Evolutionary conservation across 2,113 vertebrate genomes (phyloP).

Genomic region (Benitochromis conjunctus): DNA sequence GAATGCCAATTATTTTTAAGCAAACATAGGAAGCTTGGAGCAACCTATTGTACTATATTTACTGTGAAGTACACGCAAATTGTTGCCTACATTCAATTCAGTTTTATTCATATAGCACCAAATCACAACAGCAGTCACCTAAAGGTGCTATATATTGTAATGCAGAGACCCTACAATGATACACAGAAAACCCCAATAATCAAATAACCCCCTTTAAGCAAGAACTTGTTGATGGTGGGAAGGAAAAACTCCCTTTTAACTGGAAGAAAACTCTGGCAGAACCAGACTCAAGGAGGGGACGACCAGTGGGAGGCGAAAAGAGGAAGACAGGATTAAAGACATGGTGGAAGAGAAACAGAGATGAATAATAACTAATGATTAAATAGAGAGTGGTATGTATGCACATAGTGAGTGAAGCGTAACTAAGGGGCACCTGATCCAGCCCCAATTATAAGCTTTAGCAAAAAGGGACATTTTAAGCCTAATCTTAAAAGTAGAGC

Average conservation of each 20-base stretch:
- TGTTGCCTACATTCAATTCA: neutral
- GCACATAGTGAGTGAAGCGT: neutral
- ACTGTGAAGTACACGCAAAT: neutral
- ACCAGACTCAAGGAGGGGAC: neutral
- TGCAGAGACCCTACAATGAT: neutral
- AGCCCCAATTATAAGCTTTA: neutral
- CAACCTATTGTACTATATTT: neutral
- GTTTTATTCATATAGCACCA: neutral
- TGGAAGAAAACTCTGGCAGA: neutral
- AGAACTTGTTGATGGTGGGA: neutral
- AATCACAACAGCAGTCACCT: neutral
- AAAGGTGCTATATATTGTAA: neutral
- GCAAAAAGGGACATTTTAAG: neutral
- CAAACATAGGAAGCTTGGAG: neutral
- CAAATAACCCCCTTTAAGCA: neutral
- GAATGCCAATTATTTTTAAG: neutral
- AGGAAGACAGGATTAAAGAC: neutral
- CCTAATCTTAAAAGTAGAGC: neutral
- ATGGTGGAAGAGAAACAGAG: neutral
- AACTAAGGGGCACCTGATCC: neutral
- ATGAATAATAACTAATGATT: neutral
- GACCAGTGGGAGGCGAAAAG: neutral
- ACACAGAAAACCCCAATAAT: neutral
- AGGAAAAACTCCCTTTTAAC: neutral
- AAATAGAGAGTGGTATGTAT: neutral